Base-by-base conservation (phyloP, 2,888 invertebrate species). In the Julus scanicus region DNA sequence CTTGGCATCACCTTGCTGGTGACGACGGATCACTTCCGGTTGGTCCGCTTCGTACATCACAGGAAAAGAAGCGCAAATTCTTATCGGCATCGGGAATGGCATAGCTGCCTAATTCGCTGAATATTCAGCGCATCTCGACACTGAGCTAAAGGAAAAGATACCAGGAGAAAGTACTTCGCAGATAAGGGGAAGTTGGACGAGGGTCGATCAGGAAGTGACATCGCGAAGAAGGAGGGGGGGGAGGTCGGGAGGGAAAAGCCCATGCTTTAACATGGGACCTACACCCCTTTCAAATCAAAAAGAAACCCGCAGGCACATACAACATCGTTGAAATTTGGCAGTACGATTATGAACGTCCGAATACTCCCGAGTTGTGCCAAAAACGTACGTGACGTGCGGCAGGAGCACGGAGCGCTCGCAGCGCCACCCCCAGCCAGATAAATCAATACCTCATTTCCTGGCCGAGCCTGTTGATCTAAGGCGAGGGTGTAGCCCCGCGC, bases 381-480 rank as follows among this genome's bases (percentile, higher is more conserved):
- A 2, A 9, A 20, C 20, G 29, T 5, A 71, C 17, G 71, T 29
- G 6, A 6, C 29, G 29, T 20, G 71, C 71, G 63, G 63, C 17
- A 63, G 63, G 63, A 63, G n/a, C 53, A 6, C n/a, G 13, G 29
- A 71, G 20, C 71, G 71, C 71, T 71, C 71, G 71, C 71, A 71
- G 71, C 71, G 71, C 71, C 71, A 71, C 71, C 71, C 71, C 71
- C 71, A 71, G 71, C 71, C 29, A 20, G 71, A 71, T 71, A 71
- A 71, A 71, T 71, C 71, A 71, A 71, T 71, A 71, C 71, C 71
- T 71, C 71, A 71, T 71, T 71, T 71, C 71, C 71, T 71, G 71
- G 71, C 71, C 71, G 29, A 71, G 71, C 71, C 71, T 71, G 71
- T 71, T 71, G 71, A 71, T 71, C n/a, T 29, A n/a, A 71, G 20